Evolutionary conservation across 2,113 vertebrate species (phyloP).

Genomic region (Willisornis vidua): DNA sequence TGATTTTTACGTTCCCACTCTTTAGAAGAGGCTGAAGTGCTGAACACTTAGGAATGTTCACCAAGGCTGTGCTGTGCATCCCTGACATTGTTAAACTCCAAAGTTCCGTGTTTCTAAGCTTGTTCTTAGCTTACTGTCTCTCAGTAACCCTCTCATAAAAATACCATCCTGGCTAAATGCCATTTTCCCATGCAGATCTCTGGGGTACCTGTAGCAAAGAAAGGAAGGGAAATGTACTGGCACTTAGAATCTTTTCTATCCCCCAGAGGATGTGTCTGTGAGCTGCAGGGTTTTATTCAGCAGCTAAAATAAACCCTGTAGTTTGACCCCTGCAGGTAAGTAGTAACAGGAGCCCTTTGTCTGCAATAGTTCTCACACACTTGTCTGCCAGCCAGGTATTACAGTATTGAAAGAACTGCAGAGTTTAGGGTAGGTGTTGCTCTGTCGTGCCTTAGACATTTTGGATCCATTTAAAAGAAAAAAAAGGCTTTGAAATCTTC

Average conservation of each 20-base stretch:
- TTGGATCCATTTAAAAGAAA: not conserved
- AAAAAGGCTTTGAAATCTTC: not conserved
- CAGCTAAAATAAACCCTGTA: constrained; percentile 1
- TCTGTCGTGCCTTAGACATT: not conserved
- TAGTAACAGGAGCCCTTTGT: not conserved
- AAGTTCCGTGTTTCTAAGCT: not conserved
- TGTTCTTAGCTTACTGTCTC: not conserved
- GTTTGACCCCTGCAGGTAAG: not conserved
- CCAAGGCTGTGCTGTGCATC: not conserved
- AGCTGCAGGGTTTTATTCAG: not conserved
- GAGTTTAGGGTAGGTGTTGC: not conserved
- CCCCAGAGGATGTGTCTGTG: not conserved
- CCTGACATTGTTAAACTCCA: not conserved
- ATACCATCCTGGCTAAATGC: not conserved
- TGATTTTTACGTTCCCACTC: not conserved
- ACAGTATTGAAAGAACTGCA: not conserved
- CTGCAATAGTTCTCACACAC: not conserved
- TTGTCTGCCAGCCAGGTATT: not conserved
- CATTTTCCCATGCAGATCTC: not conserved
- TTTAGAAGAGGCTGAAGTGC: not conserved
- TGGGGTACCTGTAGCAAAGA: not conserved
- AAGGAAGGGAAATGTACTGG: not conserved
- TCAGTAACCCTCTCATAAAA: not conserved
- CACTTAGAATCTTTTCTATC: not conserved
- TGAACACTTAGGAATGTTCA: not conserved